phyloP scores from a whole-genome alignment of 2,888 invertebrate genomes.

The Tuta absoluta region DNA sequence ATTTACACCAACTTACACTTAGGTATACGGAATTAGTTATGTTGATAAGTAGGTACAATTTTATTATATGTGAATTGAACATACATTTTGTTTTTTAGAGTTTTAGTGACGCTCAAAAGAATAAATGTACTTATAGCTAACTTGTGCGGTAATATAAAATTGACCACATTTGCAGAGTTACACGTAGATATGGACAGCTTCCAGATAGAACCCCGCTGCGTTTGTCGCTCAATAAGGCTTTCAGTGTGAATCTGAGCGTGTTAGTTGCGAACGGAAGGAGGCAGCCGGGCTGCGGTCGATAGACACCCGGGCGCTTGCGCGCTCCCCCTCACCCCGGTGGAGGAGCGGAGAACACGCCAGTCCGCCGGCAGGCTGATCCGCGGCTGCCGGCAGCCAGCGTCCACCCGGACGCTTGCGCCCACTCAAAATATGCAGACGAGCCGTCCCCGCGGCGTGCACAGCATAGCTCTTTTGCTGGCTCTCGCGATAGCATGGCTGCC shows the following conservation, averaged over 20 bases:
- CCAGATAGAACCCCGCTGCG: conserved; percentile 55
- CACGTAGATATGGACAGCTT: conserved; percentile 34
- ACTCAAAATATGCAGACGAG: conserved; percentile 63
- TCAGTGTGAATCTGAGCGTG: conserved; percentile 58
- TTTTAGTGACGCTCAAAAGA: too few relatives aligned
- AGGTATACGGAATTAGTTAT: too few relatives aligned
- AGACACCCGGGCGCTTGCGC: conserved; percentile 63
- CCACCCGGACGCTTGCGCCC: conserved; percentile 54
- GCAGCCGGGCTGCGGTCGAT: conserved; percentile 67
- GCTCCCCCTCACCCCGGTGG: conserved; percentile 42
- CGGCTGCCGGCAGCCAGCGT: conserved; percentile 69
- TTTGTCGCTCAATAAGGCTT: conserved; percentile 64
- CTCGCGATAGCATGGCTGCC: conserved; percentile 67
- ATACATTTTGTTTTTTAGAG: too few relatives aligned
- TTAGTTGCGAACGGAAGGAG: conserved; percentile 55
- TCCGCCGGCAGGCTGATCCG: conserved; percentile 68
- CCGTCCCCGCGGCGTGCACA: conserved; percentile 68
- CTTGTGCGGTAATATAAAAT: background rate
- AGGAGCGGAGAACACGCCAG: conserved; percentile 54
- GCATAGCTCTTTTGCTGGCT: conserved; percentile 65
- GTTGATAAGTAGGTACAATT: too few relatives aligned
- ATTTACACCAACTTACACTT: too few relatives aligned
- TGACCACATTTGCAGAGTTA: background rate
- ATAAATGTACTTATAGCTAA: background rate
- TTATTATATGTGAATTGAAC: too few relatives aligned